Base-by-base conservation (phyloP, 2,113 vertebrate genomes). In the Alligator mississippiensis region DNA sequence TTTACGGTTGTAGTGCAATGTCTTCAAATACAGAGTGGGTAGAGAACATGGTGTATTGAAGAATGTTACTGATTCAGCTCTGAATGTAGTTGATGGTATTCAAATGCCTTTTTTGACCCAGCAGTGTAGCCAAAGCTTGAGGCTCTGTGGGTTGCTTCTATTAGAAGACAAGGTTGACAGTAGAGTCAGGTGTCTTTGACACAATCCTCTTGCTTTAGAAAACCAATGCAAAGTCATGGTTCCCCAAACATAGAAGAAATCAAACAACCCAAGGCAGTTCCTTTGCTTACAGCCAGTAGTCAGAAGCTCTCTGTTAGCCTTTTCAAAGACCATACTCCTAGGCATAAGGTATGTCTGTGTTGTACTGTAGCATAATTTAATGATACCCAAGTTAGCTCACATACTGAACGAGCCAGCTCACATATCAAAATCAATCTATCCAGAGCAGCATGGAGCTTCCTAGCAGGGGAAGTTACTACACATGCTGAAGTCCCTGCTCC, bases 301-400 rank as follows among this genome's bases (percentile, higher is more conserved):
- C 9, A 38, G 0, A 0, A 47, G 47, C 47, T 47, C 47, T 47
- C 6, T 0, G 0, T n/a, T 19, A 11, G 28, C 28, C 78, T 24
- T 27, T 18, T 81, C 81, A 2, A 61, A 57, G 22, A 34, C 25
- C 14, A 5, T 8, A 8, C 25, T 88, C 47, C 9, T 1, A 5
- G 2, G 22, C 0, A 3, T 9, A 6, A 1, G 22, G 13, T 54
- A 47, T 47, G 47, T 47, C 47, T 9, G 7, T 47, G 47, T 47
- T 47, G 47, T 47, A 47, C 47, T 47, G 47, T 47, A 47, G 47
- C 47, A 47, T 47, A 47, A 47, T 47, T 47, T 9, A 47, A 9
- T 47, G 47, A 47, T 9, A 47, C 47, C 47, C 47, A 47, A 47
- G 47, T 47, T 60, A 62, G 34, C 75, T 59, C 38, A 1, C 4